Percentiles rank a stretch among this genome's conserved stretches.
Conservation (phyloP, 2,888 invertebrate genomes). For the Eretmocerus hayati region DNA sequence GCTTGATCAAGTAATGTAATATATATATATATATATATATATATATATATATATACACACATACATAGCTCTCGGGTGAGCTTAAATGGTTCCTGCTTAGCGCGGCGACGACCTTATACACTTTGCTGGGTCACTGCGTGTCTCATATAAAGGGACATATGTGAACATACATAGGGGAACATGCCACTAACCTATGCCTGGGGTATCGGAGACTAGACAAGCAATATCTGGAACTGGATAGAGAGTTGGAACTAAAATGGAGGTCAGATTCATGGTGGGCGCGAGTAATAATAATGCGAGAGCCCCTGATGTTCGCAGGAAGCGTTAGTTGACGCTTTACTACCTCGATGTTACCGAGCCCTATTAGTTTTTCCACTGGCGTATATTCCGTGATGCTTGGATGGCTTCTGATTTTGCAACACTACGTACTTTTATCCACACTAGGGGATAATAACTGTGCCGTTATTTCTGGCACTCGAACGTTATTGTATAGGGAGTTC, state of each 20-base stretch:
- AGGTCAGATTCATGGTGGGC: slow-evolving; percentile 15
- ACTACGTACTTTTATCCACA: too few relatives aligned
- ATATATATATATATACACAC: background rate
- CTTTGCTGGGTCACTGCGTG: background rate
- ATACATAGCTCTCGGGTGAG: background rate
- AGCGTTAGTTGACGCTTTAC: too few relatives aligned
- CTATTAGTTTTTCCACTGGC: too few relatives aligned
- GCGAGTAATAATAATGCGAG: background rate
- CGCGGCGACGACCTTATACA: background rate
- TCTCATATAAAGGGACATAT: background rate
- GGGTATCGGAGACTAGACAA: background rate
- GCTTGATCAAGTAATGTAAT: background rate
- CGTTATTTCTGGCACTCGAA: too few relatives aligned
- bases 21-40: background rate
- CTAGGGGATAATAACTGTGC: too few relatives aligned
- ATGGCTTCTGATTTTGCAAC: too few relatives aligned
- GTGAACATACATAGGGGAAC: background rate
- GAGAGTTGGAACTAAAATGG: slow-evolving; percentile 5
- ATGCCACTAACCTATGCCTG: background rate
- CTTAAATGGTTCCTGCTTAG: slow-evolving; percentile 21
- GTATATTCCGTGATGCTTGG: too few relatives aligned
- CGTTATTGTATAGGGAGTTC: too few relatives aligned
- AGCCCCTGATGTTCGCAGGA: too few relatives aligned
- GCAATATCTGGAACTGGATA: background rate
- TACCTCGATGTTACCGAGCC: too few relatives aligned